Evolutionary conservation across 37 sponge, comb jelly and placozoan genomes (phyloP).

Genomic region (Geodia barretti): DNA sequence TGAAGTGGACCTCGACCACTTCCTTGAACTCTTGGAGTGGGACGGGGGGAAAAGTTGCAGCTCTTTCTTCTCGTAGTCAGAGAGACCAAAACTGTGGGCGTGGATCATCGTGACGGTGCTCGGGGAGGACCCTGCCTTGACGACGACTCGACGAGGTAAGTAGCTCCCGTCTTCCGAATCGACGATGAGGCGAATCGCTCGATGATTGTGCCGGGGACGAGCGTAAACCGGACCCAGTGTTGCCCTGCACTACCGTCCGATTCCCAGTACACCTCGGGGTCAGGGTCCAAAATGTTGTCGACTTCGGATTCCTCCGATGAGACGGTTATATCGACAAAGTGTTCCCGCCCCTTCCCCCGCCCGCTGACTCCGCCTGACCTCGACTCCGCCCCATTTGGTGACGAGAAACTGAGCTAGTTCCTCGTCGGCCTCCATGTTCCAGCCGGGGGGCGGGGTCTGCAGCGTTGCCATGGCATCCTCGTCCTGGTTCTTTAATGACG

Average conservation of each 20-base stretch:
- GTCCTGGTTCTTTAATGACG: conserved; percentile 28
- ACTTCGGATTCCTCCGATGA: conserved; percentile 48
- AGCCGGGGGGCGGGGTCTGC: conserved; percentile 65
- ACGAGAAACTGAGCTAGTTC: conserved; percentile 74
- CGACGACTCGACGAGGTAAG: conserved; percentile 57
- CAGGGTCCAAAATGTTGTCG: conserved; percentile 49
- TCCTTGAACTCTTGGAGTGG: conserved; percentile 52
- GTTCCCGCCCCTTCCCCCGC: conserved; percentile 29
- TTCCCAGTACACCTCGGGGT: conserved; percentile 77
- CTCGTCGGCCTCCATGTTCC: conserved; percentile 82
- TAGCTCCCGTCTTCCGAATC: conserved; percentile 87
- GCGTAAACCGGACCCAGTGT: conserved; percentile 74
- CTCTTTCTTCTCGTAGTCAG: conserved; percentile 58
- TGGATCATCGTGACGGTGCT: conserved; percentile 8
- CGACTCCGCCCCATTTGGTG: conserved; percentile 7
- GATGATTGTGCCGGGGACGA: conserved; percentile 73
- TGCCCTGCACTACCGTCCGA: conserved; percentile 70
- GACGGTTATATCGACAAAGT: conserved; percentile 41
- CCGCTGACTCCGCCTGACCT: not conserved
- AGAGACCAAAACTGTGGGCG: conserved; percentile 29
- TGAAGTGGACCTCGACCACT: conserved; percentile 71
- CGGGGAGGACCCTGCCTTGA: conserved; percentile 36
- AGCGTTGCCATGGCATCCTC: conserved; percentile 47
- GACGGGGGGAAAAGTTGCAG: conserved; percentile 51
- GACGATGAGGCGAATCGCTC: conserved; percentile 64